Evolutionary conservation across 2,888 invertebrate genomes (phyloP), one percentile per base, ranked within the genome.

Genomic region (Drosophila formosana): DNA sequence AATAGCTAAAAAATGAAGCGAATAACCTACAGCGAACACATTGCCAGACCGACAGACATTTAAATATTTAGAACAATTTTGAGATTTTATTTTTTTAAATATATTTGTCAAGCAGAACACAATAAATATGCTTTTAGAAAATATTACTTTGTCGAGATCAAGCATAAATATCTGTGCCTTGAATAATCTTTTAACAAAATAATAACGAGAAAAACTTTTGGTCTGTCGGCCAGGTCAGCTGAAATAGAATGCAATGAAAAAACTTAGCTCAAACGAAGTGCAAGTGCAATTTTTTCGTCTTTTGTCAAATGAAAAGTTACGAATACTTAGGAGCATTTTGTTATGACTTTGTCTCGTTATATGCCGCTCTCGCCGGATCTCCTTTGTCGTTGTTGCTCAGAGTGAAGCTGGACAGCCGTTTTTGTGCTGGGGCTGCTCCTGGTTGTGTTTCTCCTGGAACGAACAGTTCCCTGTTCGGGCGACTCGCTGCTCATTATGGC

Each of bases 401-500:
- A 32, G 8, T 8, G 63, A 28, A 11, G 37, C 52, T 30, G 45
- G 25, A 63, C 47, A 23, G 45, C 34, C 25, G 11, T 26, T 23
- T 34, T 34, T n/a, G 8, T n/a, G 7, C 30, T 32, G 32, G 9
- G 26, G 4, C 9, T 8, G 2, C 9, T 49, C n/a, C n/a, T 18
- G 39, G 11, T 49, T 3, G 23, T 18, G 23, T 11, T 39, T 7
- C 65, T 13, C 25, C 9, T 55, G 9, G 43, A 11, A 6, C 18
- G 18, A 18, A 18, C 18, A 18, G 23, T 43, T 32, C 47, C 30
- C 18, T 30, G 30, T 32, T 32, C 9, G 32, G 7, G 32, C 18
- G 30, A 13, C 7, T 34, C 57, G 75, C 56, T 63, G 68, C 78
- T 82, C 82, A 82, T 82, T 82, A 88, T 32, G 65, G 58, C 49